These are phyloP conservation scores for Drosophila setosimentum DNA, from an alignment of 2,888 invertebrate genomes.

Conservation along the genomic window DNA sequence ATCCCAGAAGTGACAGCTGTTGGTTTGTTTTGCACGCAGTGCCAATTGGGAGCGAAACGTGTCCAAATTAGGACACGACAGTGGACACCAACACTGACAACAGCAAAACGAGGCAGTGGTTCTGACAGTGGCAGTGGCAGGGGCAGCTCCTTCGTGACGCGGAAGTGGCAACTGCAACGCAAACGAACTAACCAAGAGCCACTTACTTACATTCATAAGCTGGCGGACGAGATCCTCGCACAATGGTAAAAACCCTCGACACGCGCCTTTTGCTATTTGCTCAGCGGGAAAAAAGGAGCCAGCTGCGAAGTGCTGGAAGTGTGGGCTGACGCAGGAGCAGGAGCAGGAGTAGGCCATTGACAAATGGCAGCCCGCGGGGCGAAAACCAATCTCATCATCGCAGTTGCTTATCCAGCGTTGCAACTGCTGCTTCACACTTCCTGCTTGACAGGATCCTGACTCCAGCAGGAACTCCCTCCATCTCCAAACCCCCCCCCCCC, in stretches of 20 bases:
- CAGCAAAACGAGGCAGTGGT: constrained; percentile 31
- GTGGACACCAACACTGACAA: constrained; percentile 58
- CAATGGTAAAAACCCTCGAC: constrained; percentile 46
- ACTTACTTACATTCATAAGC: constrained; percentile 79
- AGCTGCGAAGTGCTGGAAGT: not conserved
- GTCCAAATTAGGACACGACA: constrained; percentile 70
- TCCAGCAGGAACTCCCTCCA: constrained; percentile 20
- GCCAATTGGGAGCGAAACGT: constrained; percentile 73
- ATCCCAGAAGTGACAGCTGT: constrained; percentile 34
- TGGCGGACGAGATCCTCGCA: constrained; percentile 36
- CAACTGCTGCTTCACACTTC: constrained; percentile 71
- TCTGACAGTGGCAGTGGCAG: not conserved
- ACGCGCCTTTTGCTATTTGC: constrained; percentile 80
- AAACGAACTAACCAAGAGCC: constrained; percentile 79
- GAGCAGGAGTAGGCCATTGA: constrained; percentile 30
- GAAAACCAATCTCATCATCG: constrained; percentile 49
- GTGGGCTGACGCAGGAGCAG: not conserved
- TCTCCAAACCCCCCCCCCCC: too few species aligned
- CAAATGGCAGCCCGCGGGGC: constrained; percentile 71
- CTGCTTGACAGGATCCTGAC: constrained; percentile 70
- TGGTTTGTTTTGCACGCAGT: constrained; percentile 58
- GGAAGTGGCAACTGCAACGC: constrained; percentile 56
- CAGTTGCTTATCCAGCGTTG: constrained; percentile 42
- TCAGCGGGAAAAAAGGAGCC: constrained; percentile 67
- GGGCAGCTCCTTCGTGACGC: constrained; percentile 34